These are phyloP conservation scores for Neotragus moschatus DNA, from an alignment of 2,113 vertebrate species.

Conservation along the genomic window DNA sequence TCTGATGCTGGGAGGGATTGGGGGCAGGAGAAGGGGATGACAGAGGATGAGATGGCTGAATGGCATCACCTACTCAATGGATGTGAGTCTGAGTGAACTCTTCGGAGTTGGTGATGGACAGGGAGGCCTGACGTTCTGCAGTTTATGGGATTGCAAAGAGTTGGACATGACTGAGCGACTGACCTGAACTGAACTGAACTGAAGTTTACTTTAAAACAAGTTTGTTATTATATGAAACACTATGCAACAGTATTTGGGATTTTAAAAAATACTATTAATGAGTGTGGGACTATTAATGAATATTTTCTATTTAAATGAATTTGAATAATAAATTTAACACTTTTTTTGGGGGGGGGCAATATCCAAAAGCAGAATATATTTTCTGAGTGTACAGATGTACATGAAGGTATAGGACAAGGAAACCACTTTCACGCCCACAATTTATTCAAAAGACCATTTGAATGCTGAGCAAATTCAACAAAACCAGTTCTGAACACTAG, in stretches of 20 bases:
- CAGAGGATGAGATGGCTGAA: too few relatives aligned
- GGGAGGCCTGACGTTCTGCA: too few relatives aligned
- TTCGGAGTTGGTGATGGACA: too few relatives aligned
- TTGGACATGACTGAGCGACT: too few relatives aligned
- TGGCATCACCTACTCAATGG: too few relatives aligned
- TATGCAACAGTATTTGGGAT: not conserved
- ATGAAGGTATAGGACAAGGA: not conserved
- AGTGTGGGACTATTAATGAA: not conserved
- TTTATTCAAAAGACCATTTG: not conserved
- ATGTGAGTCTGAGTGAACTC: too few relatives aligned
- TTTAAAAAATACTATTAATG: not conserved
- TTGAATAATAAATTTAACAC: not conserved
- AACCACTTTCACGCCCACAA: not conserved
- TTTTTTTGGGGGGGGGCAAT: not conserved
- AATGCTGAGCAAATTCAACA: not conserved
- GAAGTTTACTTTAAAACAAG: not conserved
- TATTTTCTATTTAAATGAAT: not conserved
- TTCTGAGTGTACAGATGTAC: not conserved
- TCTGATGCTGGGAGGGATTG: too few relatives aligned
- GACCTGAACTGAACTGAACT: too few relatives aligned
- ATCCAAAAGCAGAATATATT: not conserved
- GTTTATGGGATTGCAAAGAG: too few relatives aligned
- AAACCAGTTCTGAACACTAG: not conserved
- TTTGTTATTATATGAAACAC: not conserved
- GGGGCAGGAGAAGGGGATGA: too few relatives aligned